These are phyloP conservation scores for Loxodonta africana DNA, from an alignment of 2,113 vertebrate species.

Conservation along the genomic window DNA sequence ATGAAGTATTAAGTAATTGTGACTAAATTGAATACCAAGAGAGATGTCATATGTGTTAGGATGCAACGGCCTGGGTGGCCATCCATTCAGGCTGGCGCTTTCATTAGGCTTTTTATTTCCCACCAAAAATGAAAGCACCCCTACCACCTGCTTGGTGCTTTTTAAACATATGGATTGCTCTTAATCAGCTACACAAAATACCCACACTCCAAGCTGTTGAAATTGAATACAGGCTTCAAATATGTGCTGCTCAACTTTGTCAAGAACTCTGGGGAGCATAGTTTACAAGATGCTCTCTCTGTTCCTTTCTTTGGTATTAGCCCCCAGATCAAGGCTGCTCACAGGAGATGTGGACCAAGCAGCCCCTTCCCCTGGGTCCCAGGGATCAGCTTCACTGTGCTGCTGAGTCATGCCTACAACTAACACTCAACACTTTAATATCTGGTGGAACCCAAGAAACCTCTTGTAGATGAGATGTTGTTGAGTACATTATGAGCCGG, in stretches of 20 bases:
- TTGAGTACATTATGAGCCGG: neutral
- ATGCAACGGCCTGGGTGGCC: neutral
- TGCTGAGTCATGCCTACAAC: neutral
- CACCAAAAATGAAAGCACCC: neutral
- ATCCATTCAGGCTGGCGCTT: neutral
- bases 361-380: neutral
- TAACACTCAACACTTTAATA: neutral
- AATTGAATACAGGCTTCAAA: slow-evolving; percentile 5
- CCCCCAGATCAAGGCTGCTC: neutral
- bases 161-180: slow-evolving; percentile 22
- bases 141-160: slow-evolving; percentile 42
- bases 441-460: neutral
- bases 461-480: neutral
- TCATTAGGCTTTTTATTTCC: slow-evolving; percentile 7
- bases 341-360: neutral
- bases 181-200: neutral
- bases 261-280: neutral
- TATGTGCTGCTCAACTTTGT: neutral
- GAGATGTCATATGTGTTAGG: neutral
- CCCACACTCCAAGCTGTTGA: neutral
- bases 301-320: neutral
- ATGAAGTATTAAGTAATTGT: neutral
- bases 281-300: neutral
- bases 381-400: neutral
- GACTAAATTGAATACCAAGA: neutral